Evolutionary conservation across 2,113 vertebrate species (phyloP).

Genomic region (Ameiurus melas): DNA sequence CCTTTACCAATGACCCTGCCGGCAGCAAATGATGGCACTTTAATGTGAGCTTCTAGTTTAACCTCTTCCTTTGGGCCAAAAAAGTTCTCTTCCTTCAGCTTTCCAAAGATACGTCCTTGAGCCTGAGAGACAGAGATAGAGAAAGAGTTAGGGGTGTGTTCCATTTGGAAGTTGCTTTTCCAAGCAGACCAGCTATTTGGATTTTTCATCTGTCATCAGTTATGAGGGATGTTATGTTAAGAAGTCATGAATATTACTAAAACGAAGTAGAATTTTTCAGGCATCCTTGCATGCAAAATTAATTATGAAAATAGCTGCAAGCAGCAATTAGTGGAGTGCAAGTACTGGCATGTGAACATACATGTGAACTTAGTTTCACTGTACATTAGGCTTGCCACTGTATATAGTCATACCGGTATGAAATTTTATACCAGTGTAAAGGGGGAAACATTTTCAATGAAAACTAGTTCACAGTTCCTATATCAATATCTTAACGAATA

Average conservation of each 20-base stretch:
- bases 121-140: conserved; percentile 68
- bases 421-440: too few relatives aligned
- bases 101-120: conserved; percentile 92
- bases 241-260: not conserved
- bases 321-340: too few relatives aligned
- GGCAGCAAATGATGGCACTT: conserved; percentile 95
- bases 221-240: not conserved
- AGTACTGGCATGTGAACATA: not conserved
- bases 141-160: too few relatives aligned
- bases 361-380: too few relatives aligned
- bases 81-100: conserved; percentile 98
- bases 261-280: not conserved
- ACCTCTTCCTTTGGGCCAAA: conserved; percentile 99
- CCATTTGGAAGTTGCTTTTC: not conserved
- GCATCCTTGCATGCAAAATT: not conserved
- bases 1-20: conserved; percentile 98
- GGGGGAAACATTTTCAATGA: too few relatives aligned
- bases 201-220: not conserved
- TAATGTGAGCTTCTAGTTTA: conserved; percentile 96
- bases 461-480: too few relatives aligned
- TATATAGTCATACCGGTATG: too few relatives aligned
- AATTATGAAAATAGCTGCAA: not conserved
- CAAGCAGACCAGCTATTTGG: not conserved
- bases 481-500: too few relatives aligned
- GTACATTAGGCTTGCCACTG: too few relatives aligned